Conservation (phyloP, 2,797 vertebrate species). For the Dallia pectoralis region DNA sequence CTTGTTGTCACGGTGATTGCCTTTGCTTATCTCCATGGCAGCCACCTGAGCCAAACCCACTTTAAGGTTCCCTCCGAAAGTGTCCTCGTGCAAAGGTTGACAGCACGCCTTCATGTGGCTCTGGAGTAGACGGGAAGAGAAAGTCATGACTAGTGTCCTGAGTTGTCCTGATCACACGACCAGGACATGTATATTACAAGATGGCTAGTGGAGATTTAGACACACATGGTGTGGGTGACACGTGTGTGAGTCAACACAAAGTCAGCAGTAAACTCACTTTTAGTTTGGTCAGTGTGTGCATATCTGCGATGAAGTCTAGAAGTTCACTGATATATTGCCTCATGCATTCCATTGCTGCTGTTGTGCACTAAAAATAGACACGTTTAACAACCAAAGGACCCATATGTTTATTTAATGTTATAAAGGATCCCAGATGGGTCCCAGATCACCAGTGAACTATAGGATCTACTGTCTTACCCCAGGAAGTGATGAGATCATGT, state of each 20-base stretch:
- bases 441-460: background rate
- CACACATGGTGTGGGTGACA: background rate
- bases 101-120: conserved; percentile 99
- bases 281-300: conserved; percentile 96
- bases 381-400: conserved; percentile 4
- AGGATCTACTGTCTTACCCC: conserved; percentile 80
- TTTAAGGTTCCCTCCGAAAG: conserved; percentile 97
- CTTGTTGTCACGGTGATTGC: conserved; percentile 98
- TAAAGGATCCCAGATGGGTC: background rate
- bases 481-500: conserved; percentile 93
- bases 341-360: conserved; percentile 97
- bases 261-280: conserved; percentile 80
- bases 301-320: conserved; percentile 97
- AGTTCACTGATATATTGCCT: conserved; percentile 93
- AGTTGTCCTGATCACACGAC: background rate
- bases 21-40: conserved; percentile 97
- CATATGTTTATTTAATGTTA: conserved; percentile 30
- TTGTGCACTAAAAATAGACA: conserved; percentile 84
- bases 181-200: background rate
- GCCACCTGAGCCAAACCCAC: conserved; percentile 97
- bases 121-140: conserved; percentile 65
- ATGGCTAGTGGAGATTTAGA: background rate
- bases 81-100: conserved; percentile 96
- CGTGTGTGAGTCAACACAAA: background rate
- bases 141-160: background rate